Percentiles rank a stretch among this genome's conserved stretches.
These are phyloP conservation scores for Neosilurus mollespiculum DNA, from an alignment of 2,797 vertebrate species.

Conservation along the genomic window DNA sequence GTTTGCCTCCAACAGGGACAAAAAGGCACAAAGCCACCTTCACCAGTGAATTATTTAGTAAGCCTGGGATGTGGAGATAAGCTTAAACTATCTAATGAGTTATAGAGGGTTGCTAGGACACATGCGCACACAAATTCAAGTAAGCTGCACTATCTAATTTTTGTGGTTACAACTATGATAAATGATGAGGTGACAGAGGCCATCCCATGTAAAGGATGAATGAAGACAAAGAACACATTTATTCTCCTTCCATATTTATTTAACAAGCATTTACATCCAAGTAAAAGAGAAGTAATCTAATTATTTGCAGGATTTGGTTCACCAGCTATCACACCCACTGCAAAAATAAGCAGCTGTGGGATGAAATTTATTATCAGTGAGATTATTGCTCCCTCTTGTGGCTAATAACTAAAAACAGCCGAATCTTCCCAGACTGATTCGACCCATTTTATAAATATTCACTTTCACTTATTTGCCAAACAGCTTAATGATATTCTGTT, in stretches of 20 bases:
- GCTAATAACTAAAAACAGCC: neutral
- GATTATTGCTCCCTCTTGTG: conserved; percentile 35
- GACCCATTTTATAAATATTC: conserved; percentile 13
- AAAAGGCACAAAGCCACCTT: conserved; percentile 57
- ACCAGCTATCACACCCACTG: neutral
- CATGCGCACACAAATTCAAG: conserved; percentile 25
- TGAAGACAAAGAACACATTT: neutral
- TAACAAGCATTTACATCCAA: neutral
- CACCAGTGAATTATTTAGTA: conserved; percentile 71
- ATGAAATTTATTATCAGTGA: neutral
- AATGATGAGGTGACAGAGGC: neutral
- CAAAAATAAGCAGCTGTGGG: neutral
- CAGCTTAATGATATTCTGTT: too few relatives aligned
- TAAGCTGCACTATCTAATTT: neutral
- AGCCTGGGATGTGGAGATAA: conserved; percentile 55
- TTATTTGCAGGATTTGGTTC: neutral
- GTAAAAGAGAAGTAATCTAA: neutral
- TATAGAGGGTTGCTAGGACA: conserved; percentile 44
- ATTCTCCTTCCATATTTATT: neutral
- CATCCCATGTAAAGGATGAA: neutral
- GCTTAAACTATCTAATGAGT: conserved; percentile 61
- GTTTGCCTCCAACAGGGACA: conserved; percentile 73
- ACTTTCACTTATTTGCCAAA: too few relatives aligned
- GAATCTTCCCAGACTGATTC: neutral
- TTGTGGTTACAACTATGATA: neutral